Base-by-base conservation (phyloP, 1,140 invertebrate genomes). In the Drosophila sp. region DNA sequence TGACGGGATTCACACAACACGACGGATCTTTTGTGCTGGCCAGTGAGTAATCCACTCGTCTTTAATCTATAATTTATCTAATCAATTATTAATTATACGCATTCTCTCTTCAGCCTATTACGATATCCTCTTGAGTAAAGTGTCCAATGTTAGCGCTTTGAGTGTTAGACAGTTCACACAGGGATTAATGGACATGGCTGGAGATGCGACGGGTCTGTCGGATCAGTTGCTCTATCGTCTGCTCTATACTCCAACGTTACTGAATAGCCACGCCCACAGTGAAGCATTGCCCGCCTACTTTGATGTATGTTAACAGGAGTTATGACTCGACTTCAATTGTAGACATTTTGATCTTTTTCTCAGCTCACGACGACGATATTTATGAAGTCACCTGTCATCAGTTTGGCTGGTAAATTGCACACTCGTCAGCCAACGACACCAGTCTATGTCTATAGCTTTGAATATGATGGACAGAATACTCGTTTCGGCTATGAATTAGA, bases 401-500 rank as follows among this genome's bases (percentile, higher is more conserved):
- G 65, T 7, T 63, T 91, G 43, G 83, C 87, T 7, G 72, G 21
- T 4, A 58, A 77, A 27, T 36, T 92, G 7, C 41, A 59, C 7
- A 25, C 46, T 2, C 66, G 25, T 16, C 79, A 76, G 13, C 59
- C 62, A 2, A 6, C 36, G 0, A 43, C 67, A 2, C 72, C 79
- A 4, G 72, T 90, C 5, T 92, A 89, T 59, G 62, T 92, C 1
- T 92, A 92, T 34, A 89, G 76, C 46, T 92, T 92, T 13, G 90
- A 91, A 62, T 92, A 92, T 53, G 89, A 83, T 18, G 91, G 91
- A 0, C 16, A 78, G 8, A 34, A 81, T n/a, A 92, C 90, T 0
- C 81, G 90, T 0, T 92, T 92, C 67, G 92, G 92, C 11, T 92
- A 91, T 72, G 92, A 91, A 36, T 62, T 82, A 2, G 81, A 79